A percentile compares a stretch with the other conserved stretches of the same genome.
Evolutionary conservation across 2,113 vertebrate genomes (phyloP).

Genomic region (Grantiella picta): DNA sequence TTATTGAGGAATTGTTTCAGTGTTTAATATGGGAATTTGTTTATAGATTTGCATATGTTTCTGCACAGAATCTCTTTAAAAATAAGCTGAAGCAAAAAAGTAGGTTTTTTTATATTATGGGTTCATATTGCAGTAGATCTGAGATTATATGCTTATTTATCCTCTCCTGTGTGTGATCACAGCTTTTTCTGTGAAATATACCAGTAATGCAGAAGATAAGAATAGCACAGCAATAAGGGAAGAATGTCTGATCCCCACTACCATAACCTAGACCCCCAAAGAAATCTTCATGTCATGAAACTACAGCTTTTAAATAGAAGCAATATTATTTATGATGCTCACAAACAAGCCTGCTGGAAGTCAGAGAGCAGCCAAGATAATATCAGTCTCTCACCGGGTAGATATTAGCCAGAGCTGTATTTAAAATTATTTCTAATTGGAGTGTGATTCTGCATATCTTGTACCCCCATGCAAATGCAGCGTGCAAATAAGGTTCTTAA

Average conservation of each 20-base stretch:
- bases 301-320: neutral
- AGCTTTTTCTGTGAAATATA: neutral
- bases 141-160: neutral
- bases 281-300: neutral
- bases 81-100: neutral
- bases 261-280: neutral
- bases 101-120: neutral
- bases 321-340: neutral
- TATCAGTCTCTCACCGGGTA: neutral
- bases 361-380: neutral
- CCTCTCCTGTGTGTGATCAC: neutral
- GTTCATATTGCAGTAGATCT: neutral
- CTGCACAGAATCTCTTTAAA: neutral
- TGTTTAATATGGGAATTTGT: neutral
- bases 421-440: neutral
- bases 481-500: neutral
- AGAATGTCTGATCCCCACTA: neutral
- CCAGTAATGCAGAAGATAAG: neutral
- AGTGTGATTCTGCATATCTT: conserved; percentile 38
- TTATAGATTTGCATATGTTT: neutral
- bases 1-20: neutral
- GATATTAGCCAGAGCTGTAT: neutral
- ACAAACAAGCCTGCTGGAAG: neutral
- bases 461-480: neutral
- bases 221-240: neutral